Evolutionary conservation across 2,888 invertebrate genomes (phyloP).

Genomic region (Cephus pulcher): DNA sequence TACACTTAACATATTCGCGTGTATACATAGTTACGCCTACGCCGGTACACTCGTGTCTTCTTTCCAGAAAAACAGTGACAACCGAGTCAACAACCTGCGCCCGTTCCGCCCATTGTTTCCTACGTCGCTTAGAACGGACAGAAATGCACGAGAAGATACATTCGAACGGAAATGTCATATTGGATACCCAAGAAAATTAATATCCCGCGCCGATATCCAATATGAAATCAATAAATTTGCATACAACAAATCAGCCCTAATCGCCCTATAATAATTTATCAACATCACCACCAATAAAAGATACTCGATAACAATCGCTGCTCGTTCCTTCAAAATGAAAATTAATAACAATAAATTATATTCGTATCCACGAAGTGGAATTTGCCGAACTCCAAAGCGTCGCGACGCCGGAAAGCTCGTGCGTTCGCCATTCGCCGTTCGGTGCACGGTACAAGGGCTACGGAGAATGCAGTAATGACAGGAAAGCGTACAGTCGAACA

Average conservation of each 20-base stretch:
- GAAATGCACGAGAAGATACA: constrained; percentile 40
- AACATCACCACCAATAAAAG: too few relatives aligned
- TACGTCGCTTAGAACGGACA: constrained; percentile 39
- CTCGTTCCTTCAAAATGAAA: not conserved
- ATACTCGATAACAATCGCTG: too few relatives aligned
- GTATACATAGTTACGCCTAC: not conserved
- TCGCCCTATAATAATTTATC: not conserved
- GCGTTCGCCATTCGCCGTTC: constrained; percentile 34
- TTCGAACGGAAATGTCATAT: not conserved
- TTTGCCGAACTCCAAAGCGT: not conserved
- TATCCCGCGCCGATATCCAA: not conserved
- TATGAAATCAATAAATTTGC: not conserved
- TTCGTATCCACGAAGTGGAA: not conserved
- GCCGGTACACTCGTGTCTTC: not conserved
- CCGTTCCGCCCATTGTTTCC: constrained; percentile 49
- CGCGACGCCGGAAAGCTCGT: not conserved
- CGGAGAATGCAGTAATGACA: constrained; percentile 56
- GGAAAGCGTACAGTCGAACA: constrained; percentile 52
- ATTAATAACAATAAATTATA: not conserved
- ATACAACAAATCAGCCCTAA: not conserved
- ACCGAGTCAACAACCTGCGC: constrained; percentile 54
- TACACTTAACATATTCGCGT: not conserved
- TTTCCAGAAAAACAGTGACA: constrained; percentile 35
- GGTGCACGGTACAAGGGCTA: constrained; percentile 50
- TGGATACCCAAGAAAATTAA: not conserved